Evolutionary conservation across 2,113 vertebrate genomes (phyloP), one percentile per base, ranked within the genome.

Genomic region (Argyrosomus japonicus): DNA sequence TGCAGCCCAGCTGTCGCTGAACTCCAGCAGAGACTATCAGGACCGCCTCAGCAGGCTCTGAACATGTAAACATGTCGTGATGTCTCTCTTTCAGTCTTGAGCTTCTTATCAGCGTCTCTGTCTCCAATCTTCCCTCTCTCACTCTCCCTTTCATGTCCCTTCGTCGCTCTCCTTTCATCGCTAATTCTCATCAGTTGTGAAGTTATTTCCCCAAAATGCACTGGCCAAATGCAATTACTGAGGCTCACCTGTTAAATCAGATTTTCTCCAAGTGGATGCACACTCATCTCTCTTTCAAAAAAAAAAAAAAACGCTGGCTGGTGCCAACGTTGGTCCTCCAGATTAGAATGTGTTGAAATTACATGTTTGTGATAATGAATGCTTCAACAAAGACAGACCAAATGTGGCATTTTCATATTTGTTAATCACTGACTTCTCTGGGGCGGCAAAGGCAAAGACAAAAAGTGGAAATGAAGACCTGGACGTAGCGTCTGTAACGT

Each of bases 201-300:
- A 91, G 90, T 85, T 54, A 89, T 91, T 93, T 92, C 87, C 84
- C 87, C 62, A 75, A 76, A 73, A 40, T 77, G 68, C 65, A 43
- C 60, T 10, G 21, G 61, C 81, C 77, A 48, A 40, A 69, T 74
- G 76, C 87, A 93, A 91, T 91, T 84, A 92, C 65, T 68, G 77
- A 8, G 40, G 70, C 84, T 93, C 87, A 91, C 88, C 88, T 91
- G 87, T 89, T 91, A 92, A 91, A 93, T 92, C 88, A 90, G 79
- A 90, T 89, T 74, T 83, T 74, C 81, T 87, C 67, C 43, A 79
- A 81, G 82, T 90, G 82, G 81, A 79, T 73, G 87, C 75, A 83
- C 85, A 75, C 61, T 87, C 54, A 50, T 68, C 40, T 67, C 67
- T 36, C 53, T 48, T 65, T 69, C 68, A 64, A 67, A 80, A 75